Evolutionary conservation across 2,113 vertebrate species (phyloP), one percentile per base, ranked within the genome.

Genomic region (Dendrocopos noguchii): DNA sequence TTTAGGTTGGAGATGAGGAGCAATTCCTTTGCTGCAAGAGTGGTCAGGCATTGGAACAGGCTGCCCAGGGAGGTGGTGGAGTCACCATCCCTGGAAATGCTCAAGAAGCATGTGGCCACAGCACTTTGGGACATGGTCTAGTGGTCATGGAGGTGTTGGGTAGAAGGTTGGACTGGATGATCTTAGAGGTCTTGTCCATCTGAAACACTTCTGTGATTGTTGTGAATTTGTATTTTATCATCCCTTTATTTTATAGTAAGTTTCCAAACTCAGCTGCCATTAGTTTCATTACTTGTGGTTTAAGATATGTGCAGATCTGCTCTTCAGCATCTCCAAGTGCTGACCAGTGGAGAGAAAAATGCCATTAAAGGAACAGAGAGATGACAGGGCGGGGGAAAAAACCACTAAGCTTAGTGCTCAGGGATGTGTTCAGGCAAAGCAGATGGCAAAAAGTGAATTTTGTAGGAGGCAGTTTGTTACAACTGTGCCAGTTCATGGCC

Each of bases 371-470:
- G 27, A 68, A 39, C 5, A 24, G 15, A 59, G 52, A 34, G 29
- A 63, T 15, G 25, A 57, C 25, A 52, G 12, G 4, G 10, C n/a
- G n/a, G 0, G 36, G 34, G 34, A 1, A 1, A 12, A 29, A 68
- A 52, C 42, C 42, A 36, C 42, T 42, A 42, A 42, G 42, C 42
- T 42, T 28, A 4, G 63, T 18, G 34, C n/a, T 79, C 36, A 25
- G 13, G 17, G 80, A 8, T 60, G 63, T 31, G 19, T 76, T 66
- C 71, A 47, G 63, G 46, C 2, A 42, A 42, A 42, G 42, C 13
- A 14, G 44, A 59, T 28, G 67, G 50, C 56, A 65, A 61, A 67
- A 70, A 21, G n/a, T 2, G 4, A 28, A 42, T 77, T 52, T 29
- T 46, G 33, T 22, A 42, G 42, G 42, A 42, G 42, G 14, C 42